Percentiles rank a stretch among this genome's conserved stretches.
Conservation (phyloP, 2,888 invertebrate species). For the Reticulitermes lucifugus region DNA sequence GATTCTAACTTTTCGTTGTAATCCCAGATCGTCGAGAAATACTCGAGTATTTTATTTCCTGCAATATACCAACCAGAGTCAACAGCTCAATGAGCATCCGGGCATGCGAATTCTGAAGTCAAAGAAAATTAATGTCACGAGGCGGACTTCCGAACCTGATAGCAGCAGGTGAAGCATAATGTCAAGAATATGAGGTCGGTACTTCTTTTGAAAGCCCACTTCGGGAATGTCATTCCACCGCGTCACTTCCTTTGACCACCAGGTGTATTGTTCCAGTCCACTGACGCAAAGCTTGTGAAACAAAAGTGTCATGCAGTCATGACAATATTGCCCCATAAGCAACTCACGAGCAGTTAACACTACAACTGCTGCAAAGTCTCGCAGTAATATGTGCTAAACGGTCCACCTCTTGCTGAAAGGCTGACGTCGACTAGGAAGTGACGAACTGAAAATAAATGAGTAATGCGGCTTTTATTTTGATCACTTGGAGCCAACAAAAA, state of each 20-base stretch:
- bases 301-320: neutral
- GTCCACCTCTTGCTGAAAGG: too few species aligned
- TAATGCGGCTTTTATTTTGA: too few species aligned
- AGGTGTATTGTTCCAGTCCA: neutral
- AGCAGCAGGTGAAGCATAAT: neutral
- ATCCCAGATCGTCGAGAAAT: too few species aligned
- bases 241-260: neutral
- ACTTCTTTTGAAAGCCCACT: neutral
- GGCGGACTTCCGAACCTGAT: neutral
- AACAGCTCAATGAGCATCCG: neutral
- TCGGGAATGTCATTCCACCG: neutral
- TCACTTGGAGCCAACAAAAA: too few species aligned
- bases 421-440: too few species aligned
- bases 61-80: neutral
- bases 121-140: neutral
- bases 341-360: neutral
- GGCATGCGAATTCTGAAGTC: neutral
- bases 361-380: too few species aligned
- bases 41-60: neutral
- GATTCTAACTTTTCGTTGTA: too few species aligned
- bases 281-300: neutral
- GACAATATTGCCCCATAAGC: neutral
- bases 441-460: too few species aligned
- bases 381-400: too few species aligned
- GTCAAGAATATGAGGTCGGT: neutral